These are phyloP conservation scores for Planiliza haematocheilus DNA, from an alignment of 2,113 vertebrate species.

Conservation along the genomic window DNA sequence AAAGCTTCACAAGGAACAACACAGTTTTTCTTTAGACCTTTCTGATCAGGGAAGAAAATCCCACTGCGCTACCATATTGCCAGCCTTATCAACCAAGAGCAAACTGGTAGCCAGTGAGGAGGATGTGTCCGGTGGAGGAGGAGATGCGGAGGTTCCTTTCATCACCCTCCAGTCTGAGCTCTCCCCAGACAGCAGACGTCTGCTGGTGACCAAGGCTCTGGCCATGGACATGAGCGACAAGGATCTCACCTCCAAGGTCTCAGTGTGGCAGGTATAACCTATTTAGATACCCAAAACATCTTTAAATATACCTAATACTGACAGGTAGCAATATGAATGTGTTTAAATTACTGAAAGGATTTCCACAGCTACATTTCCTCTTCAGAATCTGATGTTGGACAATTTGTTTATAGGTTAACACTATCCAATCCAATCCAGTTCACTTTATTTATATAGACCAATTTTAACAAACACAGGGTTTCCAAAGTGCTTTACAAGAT, in stretches of 20 bases:
- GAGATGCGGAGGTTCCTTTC: constrained; percentile 71
- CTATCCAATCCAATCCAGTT: no score
- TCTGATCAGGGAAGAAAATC: constrained; percentile 53
- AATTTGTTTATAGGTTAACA: no score
- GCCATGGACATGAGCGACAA: constrained; percentile 84
- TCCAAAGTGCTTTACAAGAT: no score
- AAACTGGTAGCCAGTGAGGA: background rate
- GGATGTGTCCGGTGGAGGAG: constrained; percentile 20
- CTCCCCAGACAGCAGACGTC: constrained; percentile 84
- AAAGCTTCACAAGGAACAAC: constrained; percentile 78
- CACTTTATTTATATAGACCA: no score
- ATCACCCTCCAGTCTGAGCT: constrained; percentile 83
- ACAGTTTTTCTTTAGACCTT: constrained; percentile 86
- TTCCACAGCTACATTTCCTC: no score
- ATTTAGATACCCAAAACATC: no score
- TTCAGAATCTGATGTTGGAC: no score
- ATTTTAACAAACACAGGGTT: no score
- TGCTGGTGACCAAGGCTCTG: constrained; percentile 90
- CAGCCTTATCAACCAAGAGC: constrained; percentile 24
- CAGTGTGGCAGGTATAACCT: constrained; percentile 91
- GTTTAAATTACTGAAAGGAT: no score
- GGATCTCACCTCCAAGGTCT: constrained; percentile 85
- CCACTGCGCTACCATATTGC: constrained; percentile 6
- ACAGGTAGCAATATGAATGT: no score
- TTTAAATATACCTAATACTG: no score